Evolutionary conservation across 1,140 invertebrate genomes (phyloP), one percentile per base, ranked within the genome.

Genomic region (Macrotrachela quadricornifera): DNA sequence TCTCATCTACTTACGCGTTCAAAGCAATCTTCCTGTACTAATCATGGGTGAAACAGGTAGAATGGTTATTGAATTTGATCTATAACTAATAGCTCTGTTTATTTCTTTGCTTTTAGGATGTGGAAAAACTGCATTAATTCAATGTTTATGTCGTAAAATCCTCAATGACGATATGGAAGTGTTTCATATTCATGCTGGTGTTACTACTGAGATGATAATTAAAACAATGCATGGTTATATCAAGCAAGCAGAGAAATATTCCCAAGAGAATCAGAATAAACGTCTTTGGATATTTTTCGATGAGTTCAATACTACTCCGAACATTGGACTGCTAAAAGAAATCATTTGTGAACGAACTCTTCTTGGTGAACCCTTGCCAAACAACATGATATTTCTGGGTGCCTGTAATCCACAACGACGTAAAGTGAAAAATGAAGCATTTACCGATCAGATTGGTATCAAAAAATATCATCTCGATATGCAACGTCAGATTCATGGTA

Each of bases 281-380:
- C 40, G 56, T 8, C 8, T 51, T 10, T 57, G 60, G 38, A 41
- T 53, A 6, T 67, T 68, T 56, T 66, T 67, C 58, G 66, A 68
- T 57, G 65, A 67, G 50, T 64, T 63, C 6, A 68, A 68, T 59
- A 66, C 65, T n/a, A 67, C 66, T 42, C 62, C 64, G 46, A 59
- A 63, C 6, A 62, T 67, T 36, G 64, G 64, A 39, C 45, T 65
- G 14, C 63, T 65, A 44, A 67, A 67, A 54, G 65, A 66, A 52
- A 61, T 66, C 37, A 63, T 67, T 61, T 67, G 65, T 58, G 65
- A 67, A 57, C 56, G 57, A n/a, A 54, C 56, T 0, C 54, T 65
- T 17, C 44, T 53, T 36, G 58, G 59, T 14, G 38, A 52, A 45
- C 13, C 47, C 1, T 41, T 62, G 8, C 21, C 21, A 8, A 30